A percentile compares a stretch with the other conserved stretches of the same genome.
Conservation (phyloP, 2,113 vertebrate species). For the Promerops cafer region DNA sequence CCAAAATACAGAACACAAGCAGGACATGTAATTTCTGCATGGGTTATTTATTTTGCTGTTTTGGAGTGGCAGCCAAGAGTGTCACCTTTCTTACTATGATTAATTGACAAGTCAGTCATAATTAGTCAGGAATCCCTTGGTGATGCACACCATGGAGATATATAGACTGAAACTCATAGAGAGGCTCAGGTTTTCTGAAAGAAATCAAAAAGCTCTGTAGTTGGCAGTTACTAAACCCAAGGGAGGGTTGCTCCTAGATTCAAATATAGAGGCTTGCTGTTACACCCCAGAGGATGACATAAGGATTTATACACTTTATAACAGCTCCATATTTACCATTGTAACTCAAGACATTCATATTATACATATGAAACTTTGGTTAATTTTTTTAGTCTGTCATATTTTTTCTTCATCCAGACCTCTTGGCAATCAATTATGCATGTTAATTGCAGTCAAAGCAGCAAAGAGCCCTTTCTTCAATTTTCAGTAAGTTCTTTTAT, state of each 20-base stretch:
- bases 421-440: background rate
- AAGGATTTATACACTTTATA: background rate
- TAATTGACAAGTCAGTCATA: background rate
- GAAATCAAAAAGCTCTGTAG: background rate
- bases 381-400: background rate
- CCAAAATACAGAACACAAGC: background rate
- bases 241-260: background rate
- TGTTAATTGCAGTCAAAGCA: background rate
- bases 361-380: background rate
- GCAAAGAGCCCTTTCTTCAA: background rate
- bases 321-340: background rate
- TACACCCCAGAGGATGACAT: background rate
- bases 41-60: background rate
- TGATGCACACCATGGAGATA: background rate
- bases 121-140: background rate
- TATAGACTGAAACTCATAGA: background rate
- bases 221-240: background rate
- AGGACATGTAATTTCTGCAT: background rate
- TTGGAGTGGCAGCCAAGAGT: background rate
- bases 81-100: background rate
- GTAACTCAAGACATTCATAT: background rate
- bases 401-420: background rate
- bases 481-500: background rate
- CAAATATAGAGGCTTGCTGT: background rate
- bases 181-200: background rate